Conservation (phyloP, 2,888 invertebrate species). For the Nowickia ferox region DNA sequence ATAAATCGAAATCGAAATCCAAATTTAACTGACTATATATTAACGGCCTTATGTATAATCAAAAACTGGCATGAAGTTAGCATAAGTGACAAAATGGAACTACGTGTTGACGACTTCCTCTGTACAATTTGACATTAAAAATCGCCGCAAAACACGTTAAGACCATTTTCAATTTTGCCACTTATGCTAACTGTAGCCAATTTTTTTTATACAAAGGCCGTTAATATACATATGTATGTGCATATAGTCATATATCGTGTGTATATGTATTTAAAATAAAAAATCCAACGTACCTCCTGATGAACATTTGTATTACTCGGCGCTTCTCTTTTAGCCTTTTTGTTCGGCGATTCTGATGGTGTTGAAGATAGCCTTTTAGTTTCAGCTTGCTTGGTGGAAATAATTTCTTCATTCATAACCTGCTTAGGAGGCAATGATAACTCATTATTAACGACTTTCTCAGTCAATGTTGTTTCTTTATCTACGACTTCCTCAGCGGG, state of each 20-base stretch:
- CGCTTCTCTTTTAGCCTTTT: conserved; percentile 41
- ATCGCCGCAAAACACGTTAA: no score
- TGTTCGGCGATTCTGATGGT: neutral
- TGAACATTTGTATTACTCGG: neutral
- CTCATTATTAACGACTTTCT: neutral
- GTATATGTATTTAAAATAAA: neutral
- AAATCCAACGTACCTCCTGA: conserved; percentile 38
- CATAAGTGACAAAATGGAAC: no score
- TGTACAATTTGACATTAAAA: no score
- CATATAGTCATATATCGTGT: no score
- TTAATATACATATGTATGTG: neutral
- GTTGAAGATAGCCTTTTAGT: conserved; percentile 43
- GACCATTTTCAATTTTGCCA: no score
- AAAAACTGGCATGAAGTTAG: no score
- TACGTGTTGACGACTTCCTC: no score
- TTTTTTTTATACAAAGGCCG: neutral
- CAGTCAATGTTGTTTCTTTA: neutral
- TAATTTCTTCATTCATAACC: neutral
- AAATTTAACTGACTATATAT: no score
- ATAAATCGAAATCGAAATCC: no score
- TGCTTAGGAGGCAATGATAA: neutral
- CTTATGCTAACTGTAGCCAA: no score
- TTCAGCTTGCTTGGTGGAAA: neutral
- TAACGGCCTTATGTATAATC: no score
- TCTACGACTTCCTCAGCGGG: neutral